A percentile compares a stretch with the other conserved stretches of the same genome.
Conservation (phyloP, 92 coral and sea anemone species). For the Porites divaricata region DNA sequence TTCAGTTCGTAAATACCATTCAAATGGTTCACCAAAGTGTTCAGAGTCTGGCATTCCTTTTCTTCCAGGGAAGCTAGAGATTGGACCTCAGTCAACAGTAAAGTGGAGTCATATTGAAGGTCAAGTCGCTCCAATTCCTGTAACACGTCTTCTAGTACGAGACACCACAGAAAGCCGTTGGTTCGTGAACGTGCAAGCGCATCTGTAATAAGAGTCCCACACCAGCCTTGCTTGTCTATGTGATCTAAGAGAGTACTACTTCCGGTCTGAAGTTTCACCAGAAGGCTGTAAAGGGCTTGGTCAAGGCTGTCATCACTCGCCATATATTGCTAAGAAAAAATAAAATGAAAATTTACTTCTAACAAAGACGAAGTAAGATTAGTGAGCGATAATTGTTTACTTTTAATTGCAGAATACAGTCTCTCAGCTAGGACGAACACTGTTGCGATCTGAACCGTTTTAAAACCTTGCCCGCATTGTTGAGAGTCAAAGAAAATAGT, state of each 20-base stretch:
- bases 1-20: conserved; percentile 76
- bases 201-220: conserved; percentile 26
- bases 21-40: conserved; percentile 39
- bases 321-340: conserved; percentile 3
- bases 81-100: conserved; percentile 48
- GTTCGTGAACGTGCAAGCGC: conserved; percentile 40
- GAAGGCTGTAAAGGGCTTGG: conserved; percentile 37
- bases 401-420: too few species aligned
- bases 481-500: too few species aligned
- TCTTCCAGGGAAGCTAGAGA: conserved; percentile 41
- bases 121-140: conserved; percentile 29
- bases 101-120: conserved; percentile 11
- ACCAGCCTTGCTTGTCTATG: conserved; percentile 20
- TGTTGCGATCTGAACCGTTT: too few species aligned
- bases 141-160: conserved; percentile 48
- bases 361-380: neutral
- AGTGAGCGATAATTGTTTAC: too few species aligned
- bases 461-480: too few species aligned
- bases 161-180: conserved; percentile 56
- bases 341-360: too few species aligned
- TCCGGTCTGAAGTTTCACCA: conserved; percentile 18
- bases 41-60: conserved; percentile 59
- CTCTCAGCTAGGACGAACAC: too few species aligned
- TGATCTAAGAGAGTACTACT: conserved; percentile 27
- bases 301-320: neutral